Base-by-base conservation (phyloP, 1,140 invertebrate genomes). In the Carcinoscorpius rotundicauda region DNA sequence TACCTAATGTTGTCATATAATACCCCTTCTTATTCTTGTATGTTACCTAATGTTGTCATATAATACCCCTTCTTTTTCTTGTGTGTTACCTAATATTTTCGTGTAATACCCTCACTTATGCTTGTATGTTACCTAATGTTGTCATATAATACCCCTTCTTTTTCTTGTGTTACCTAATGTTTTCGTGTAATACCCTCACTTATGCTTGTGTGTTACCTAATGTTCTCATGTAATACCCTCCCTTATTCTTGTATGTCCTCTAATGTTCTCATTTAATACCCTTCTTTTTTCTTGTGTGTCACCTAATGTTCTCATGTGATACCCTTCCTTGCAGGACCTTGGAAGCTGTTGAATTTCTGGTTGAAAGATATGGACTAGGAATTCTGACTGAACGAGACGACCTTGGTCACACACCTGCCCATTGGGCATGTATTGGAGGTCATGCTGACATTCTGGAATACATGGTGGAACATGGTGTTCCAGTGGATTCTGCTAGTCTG, bases 351-450 rank as follows among this genome's bases (percentile, higher is more conserved):
- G 63, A 70, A 50, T 69, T 70, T 60, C 51, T 71, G 3, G 61
- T 69, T 4, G 64, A 70, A 8, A 70, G 64, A 49, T 69, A 71
- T 59, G 69, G 68, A 6, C 56, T 57, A 49, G 58, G 70, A 52
- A 69, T 69, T 64, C 60, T 67, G 51, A 58, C 60, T 51, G 66
- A 67, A 53, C 64, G 90, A 51, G 91, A 94, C 76, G 87, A 91
- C 72, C 91, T 92, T 80, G 91, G 91, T 11, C 93, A 94, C 74
- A 93, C 91, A 1, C 88, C 89, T 4, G 89, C 89, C 8, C 91
- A 94, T 76, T 94, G 91, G 91, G 89, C 88, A 8, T 89, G 90
- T 49, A 77, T 93, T 6, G 89, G 93, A 73, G 91, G 91, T 10
- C 88, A 88, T 71, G 84, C 88, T 9, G 86, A 89, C 75, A 82